Percentiles rank a stretch among this genome's conserved stretches.
phyloP scores from a whole-genome alignment of 2,888 invertebrate species.

The Calameuta idolon region DNA sequence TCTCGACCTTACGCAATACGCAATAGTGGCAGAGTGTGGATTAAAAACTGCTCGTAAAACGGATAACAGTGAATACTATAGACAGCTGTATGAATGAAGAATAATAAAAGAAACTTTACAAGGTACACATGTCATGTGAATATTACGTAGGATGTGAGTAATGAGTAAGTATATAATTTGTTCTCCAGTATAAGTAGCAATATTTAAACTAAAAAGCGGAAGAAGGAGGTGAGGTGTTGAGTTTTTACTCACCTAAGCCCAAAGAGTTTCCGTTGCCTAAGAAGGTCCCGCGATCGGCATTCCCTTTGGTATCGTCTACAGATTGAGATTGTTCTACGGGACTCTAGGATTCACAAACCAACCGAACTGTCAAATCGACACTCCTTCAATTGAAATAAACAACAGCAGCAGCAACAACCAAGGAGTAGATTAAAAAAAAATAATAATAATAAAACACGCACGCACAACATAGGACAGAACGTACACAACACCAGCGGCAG shows the following conservation, averaged over 20 bases:
- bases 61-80: neutral
- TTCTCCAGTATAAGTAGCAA: neutral
- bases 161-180: neutral
- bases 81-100: neutral
- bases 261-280: slow-evolving; percentile 62
- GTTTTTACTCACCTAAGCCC: slow-evolving; percentile 66
- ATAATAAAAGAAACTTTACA: neutral
- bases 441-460: slow-evolving; percentile 35
- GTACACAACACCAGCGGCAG: slow-evolving; percentile 49
- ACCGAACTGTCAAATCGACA: slow-evolving; percentile 59
- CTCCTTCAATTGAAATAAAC: slow-evolving; percentile 51
- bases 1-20: slow-evolving; percentile 13
- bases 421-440: slow-evolving; percentile 44
- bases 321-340: slow-evolving; percentile 63
- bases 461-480: slow-evolving; percentile 18
- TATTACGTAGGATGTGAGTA: neutral
- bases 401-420: slow-evolving; percentile 23
- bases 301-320: slow-evolving; percentile 63
- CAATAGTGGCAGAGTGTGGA: slow-evolving; percentile 29
- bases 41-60: slow-evolving; percentile 59
- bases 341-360: slow-evolving; percentile 63
- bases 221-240: slow-evolving; percentile 1
- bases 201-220: neutral
- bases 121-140: neutral
- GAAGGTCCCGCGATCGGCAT: slow-evolving; percentile 58